These are phyloP conservation scores for rat (Rattus norvegicus) DNA, from an alignment of 2,113 vertebrate genomes.

Conservation along the genomic window DNA sequence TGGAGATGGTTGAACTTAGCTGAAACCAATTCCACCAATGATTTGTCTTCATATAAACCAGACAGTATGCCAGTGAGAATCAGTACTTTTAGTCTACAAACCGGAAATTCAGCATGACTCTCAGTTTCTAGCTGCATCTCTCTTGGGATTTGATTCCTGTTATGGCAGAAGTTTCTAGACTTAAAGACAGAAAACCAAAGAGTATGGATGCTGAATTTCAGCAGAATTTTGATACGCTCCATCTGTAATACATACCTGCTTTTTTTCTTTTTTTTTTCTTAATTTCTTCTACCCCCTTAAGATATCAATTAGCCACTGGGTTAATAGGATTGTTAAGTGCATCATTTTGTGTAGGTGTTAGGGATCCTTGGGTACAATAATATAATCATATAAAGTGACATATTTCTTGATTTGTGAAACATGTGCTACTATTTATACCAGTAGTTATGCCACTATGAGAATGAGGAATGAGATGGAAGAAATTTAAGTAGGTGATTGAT, in stretches of 20 bases:
- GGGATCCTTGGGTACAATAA: neutral
- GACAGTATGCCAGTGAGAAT: neutral
- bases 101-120: neutral
- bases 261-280: too few species aligned
- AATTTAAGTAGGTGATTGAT: neutral
- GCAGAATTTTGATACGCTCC: too few species aligned
- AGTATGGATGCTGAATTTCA: neutral
- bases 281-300: too few species aligned
- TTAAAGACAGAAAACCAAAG: neutral
- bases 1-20: accelerated
- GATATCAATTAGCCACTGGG: too few species aligned
- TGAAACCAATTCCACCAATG: accelerated
- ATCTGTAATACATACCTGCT: too few species aligned
- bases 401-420: neutral
- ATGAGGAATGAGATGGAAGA: neutral
- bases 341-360: neutral
- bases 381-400: neutral
- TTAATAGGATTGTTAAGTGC: neutral
- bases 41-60: neutral
- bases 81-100: neutral
- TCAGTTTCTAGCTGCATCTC: neutral
- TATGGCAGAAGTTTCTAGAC: neutral
- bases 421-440: neutral
- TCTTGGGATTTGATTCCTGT: neutral
- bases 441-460: neutral